Percentiles rank a stretch among this genome's conserved stretches.
Evolutionary conservation across 2,113 vertebrate species (phyloP).

Genomic region (Meriones unguiculatus): DNA sequence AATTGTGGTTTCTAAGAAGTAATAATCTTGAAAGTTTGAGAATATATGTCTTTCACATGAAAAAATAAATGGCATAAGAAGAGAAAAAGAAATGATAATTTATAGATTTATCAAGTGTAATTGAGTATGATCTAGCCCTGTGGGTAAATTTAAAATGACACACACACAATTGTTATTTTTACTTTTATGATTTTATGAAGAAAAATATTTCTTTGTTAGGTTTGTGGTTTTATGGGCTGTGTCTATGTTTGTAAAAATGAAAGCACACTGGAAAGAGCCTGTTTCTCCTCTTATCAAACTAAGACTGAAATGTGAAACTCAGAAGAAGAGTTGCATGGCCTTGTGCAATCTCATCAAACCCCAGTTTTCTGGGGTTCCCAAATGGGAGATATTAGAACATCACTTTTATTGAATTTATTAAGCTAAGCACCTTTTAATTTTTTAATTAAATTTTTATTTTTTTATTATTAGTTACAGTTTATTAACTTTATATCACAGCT

Average conservation of each 20-base stretch:
- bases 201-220: constrained; percentile 57
- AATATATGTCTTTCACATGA: constrained; percentile 3
- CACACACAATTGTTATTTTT: constrained; percentile 32
- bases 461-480: too few species aligned
- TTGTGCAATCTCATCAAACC: not conserved
- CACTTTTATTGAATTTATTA: constrained; percentile 47
- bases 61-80: not conserved
- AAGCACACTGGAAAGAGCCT: not conserved
- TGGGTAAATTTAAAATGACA: constrained; percentile 41
- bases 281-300: constrained; percentile 7
- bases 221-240: constrained; percentile 38
- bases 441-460: not conserved
- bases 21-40: not conserved
- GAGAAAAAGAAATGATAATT: constrained; percentile 39
- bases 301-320: constrained; percentile 54
- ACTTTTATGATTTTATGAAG: constrained; percentile 61
- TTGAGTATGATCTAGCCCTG: constrained; percentile 5
- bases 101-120: constrained; percentile 24
- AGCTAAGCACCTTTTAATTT: not conserved
- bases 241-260: constrained; percentile 45
- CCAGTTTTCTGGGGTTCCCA: not conserved
- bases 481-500: too few species aligned
- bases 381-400: not conserved
- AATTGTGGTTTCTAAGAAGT: not conserved
- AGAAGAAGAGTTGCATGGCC: constrained; percentile 29